Base-by-base conservation (phyloP, 2,797 vertebrate species). In the Anguilla pacifica region DNA sequence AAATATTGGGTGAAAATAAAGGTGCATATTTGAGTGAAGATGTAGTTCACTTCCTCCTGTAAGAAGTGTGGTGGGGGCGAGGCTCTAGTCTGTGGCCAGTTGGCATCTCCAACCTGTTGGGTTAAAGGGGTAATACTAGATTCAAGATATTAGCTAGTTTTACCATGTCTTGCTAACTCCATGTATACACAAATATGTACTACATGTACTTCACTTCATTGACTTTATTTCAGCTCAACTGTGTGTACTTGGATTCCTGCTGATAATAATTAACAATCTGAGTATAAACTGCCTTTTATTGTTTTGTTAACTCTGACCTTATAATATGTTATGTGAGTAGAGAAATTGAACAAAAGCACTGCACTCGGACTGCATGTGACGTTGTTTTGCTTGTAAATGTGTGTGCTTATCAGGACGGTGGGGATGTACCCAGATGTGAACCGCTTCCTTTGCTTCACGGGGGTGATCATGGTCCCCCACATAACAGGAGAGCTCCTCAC, bases 401-500 rank as follows among this genome's bases (percentile, higher is more conserved):
- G 84, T 83, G 39, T 85, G 46, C 87, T 90, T 1, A 25, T 83
- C 93, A 99, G 98, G 98, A 96, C 96, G 1, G 92, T 95, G 72
- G 98, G 98, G 46, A 94, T 99, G 94, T 88, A 98, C 89, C 97
- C 98, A 0, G 97, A 97, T 2, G 93, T n/a, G 15, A 83, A 95
- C 81, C 96, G 97, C 88, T 99, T 99, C 93, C 93, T 97, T 85
- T 96, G 96, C 93, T 99, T 98, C 94, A 97, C 96, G 84, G 97
- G 96, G 39, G 97, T 96, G n/a, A 91, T 98, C 88, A 91, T 98
- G 90, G 97, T 97, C 0, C 97, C 97, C 25, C 98, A 99, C 89
- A 88, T 98, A 61, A 92, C 96, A 87, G 98, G 98, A 90, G 96
- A 98, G 91, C 84, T 96, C 64, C 91, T 99, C 70, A 97, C 98